Base-by-base conservation (phyloP, 2,888 invertebrate species). In the Hetaerina titia region DNA sequence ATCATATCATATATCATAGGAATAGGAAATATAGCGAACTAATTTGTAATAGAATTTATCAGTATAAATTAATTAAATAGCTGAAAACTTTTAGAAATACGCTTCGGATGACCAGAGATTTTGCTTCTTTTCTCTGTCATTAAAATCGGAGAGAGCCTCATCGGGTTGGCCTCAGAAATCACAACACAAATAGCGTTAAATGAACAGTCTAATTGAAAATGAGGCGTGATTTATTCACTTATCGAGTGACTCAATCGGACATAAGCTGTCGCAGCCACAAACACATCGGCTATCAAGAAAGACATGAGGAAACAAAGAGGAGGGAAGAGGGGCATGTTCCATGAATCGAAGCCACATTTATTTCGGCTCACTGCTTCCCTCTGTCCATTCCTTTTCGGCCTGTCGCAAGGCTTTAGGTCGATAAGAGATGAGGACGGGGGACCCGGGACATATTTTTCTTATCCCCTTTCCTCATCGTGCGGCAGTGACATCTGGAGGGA, bases 161-260 rank as follows among this genome's bases (percentile, higher is more conserved):
- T 13, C 2, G 11, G 4, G 7, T 31, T 11, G 8, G 31, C 31
- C 4, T 81, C 31, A 81, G 81, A 31, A 81, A 81, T 81, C 31
- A 31, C 19, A 13, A 9, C 81, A 31, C 31, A 11, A 81, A 31
- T 11, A 69, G 69, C 69, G 11, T 31, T 22, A 81, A 81, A 19
- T 31, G 81, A 31, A 31, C 31, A 45, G 19, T 17, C 90, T 7
- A 64, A 13, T 45, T 64, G 56, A n/a, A 57, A 92, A 74, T n/a
- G 13, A 63, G 92, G 92, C 74, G 92, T 69, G 69, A 92, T 92
- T 92, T 69, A 74, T 92, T 74, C 92, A 64, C 92, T 69, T 81
- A 81, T 81, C 92, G 56, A 56, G 69, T 69, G 92, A 45, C 64
- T 92, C 45, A 69, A 64, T 90, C 63, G 45, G 63, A 45, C 64